phyloP scores from a whole-genome alignment of 92 coral and sea anemone species.

The Desmophyllum pertusum region DNA sequence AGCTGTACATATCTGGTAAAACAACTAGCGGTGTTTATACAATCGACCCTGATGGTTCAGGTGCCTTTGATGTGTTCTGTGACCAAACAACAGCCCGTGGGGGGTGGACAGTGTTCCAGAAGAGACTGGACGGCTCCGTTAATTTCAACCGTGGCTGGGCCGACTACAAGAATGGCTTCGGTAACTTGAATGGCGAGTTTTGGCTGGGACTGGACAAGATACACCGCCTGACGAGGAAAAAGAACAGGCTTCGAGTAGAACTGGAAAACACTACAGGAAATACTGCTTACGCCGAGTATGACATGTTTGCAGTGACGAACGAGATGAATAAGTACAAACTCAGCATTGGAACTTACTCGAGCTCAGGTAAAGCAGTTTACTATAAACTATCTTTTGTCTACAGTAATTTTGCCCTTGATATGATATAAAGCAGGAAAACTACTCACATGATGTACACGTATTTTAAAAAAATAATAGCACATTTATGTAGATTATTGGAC shows the following conservation, averaged over 20 bases:
- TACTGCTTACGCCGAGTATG: conserved; percentile 51
- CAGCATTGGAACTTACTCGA: conserved; percentile 46
- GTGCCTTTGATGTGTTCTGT: conserved; percentile 69
- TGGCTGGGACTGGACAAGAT: conserved; percentile 54
- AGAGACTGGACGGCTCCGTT: conserved; percentile 72
- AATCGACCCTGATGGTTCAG: conserved; percentile 72
- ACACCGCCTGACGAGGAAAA: conserved; percentile 19
- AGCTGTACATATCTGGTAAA: not conserved
- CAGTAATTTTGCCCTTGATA: too few species aligned
- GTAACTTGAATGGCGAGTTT: conserved; percentile 46
- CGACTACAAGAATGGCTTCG: conserved; percentile 60
- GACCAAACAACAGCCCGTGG: conserved; percentile 83
- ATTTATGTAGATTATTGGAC: too few species aligned
- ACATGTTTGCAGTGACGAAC: conserved; percentile 40
- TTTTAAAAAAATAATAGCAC: too few species aligned
- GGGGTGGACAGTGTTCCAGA: conserved; percentile 88
- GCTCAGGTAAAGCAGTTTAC: too few species aligned
- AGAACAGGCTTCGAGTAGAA: conserved; percentile 50
- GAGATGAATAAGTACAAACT: conserved; percentile 38
- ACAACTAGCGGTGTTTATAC: conserved; percentile 1
- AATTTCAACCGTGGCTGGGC: conserved; percentile 71
- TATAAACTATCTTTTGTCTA: too few species aligned
- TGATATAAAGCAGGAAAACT: too few species aligned
- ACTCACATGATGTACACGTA: too few species aligned
- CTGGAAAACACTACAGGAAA: conserved; percentile 51